These are phyloP conservation scores for Blennius ocellaris DNA, from an alignment of 2,113 vertebrate species.

Conservation along the genomic window DNA sequence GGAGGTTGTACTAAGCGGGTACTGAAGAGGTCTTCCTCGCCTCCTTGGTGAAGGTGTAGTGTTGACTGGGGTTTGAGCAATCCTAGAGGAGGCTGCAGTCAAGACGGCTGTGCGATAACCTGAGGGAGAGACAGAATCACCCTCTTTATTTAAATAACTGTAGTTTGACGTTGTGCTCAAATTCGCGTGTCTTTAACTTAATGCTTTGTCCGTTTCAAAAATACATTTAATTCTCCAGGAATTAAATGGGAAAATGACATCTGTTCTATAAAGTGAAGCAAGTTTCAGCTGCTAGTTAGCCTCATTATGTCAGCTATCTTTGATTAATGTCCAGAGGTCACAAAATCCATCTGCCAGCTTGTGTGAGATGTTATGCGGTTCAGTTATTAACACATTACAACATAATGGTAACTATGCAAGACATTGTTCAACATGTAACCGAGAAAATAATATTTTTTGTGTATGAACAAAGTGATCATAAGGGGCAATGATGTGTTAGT, in stretches of 20 bases:
- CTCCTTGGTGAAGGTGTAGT: conserved; percentile 43
- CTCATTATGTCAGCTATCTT: too few species aligned
- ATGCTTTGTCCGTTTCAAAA: conserved; percentile 9
- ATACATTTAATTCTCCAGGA: neutral
- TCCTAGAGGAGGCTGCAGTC: conserved; percentile 58
- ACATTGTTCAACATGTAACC: neutral
- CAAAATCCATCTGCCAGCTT: neutral
- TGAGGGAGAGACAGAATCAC: conserved; percentile 78
- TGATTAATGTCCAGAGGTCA: neutral
- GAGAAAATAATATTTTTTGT: neutral
- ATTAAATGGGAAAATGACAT: neutral
- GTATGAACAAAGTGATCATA: neutral
- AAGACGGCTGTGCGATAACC: conserved; percentile 72
- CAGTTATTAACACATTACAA: neutral
- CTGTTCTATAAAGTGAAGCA: neutral
- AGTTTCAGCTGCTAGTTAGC: neutral
- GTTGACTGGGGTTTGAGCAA: conserved; percentile 46
- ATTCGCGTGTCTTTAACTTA: neutral
- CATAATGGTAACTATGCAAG: neutral
- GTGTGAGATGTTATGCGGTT: neutral
- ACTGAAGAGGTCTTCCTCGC: conserved; percentile 45
- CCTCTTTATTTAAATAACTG: conserved; percentile 70
- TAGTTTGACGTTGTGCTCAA: conserved; percentile 22
- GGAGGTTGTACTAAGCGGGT: conserved; percentile 24
- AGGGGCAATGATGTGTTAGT: neutral